These are phyloP conservation scores for Zophobas atratus DNA, from an alignment of 1,140 invertebrate genomes.

Conservation along the genomic window DNA sequence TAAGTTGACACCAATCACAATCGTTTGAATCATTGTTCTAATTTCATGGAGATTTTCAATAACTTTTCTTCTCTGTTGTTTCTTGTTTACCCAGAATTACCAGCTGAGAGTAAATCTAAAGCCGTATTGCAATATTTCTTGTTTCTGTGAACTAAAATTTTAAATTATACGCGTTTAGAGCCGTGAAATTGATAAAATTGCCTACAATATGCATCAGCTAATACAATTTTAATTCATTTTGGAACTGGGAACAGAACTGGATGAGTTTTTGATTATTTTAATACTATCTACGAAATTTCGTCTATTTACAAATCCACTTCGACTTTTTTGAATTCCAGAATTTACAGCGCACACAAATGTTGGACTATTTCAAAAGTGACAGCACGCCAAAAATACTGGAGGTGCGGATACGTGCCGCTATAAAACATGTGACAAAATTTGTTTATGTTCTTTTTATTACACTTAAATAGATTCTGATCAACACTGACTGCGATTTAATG, in stretches of 20 bases:
- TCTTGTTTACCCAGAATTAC: conserved; percentile 22
- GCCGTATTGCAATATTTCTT: conserved; percentile 1
- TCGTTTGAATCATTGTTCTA: background rate
- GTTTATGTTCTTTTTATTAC: too few species aligned
- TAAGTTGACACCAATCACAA: background rate
- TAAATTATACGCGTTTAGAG: conserved; percentile 22
- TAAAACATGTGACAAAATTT: too few species aligned
- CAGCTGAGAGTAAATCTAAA: background rate
- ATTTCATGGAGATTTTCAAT: conserved; percentile 15
- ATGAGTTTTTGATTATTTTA: too few species aligned
- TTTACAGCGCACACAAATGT: conserved; percentile 58
- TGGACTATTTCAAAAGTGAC: conserved; percentile 56
- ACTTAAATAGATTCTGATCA: too few species aligned
- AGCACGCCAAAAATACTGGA: conserved; percentile 56
- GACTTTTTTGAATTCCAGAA: conserved; percentile 53
- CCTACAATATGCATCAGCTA: conserved; percentile 4
- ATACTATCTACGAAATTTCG: too few species aligned
- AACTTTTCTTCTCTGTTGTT: conserved; percentile 10
- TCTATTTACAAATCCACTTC: background rate
- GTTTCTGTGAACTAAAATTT: conserved; percentile 11
- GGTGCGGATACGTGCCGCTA: background rate
- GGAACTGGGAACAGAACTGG: background rate
- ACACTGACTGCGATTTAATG: too few species aligned
- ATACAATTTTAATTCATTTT: conserved; percentile 11
- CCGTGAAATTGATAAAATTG: conserved; percentile 25